Conservation (phyloP, 1,140 invertebrate species). For the Brachystomella parvula region DNA sequence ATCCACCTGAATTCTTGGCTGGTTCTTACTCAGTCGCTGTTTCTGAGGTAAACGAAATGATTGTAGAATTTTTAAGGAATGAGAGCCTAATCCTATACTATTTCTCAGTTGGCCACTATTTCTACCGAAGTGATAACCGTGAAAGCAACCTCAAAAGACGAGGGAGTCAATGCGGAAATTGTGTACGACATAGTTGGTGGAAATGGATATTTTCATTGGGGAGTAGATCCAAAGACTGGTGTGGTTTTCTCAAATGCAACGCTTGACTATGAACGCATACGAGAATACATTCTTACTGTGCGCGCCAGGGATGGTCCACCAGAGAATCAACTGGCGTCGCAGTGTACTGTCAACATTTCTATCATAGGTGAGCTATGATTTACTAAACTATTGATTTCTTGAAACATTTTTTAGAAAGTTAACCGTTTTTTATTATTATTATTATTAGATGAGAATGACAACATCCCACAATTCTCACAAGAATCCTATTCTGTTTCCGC, state of each 20-base stretch:
- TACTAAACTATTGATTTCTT: neutral
- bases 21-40: constrained; percentile 65
- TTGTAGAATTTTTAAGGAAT: too few species aligned
- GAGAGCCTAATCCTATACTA: too few species aligned
- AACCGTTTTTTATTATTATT: neutral
- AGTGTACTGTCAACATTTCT: constrained; percentile 78
- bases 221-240: constrained; percentile 60
- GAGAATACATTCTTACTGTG: constrained; percentile 79
- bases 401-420: neutral
- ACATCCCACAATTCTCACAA: constrained; percentile 70
- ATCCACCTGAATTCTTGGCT: constrained; percentile 81
- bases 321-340: constrained; percentile 56
- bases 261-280: constrained; percentile 74
- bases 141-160: constrained; percentile 81
- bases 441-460: constrained; percentile 51
- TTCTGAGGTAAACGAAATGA: constrained; percentile 50
- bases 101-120: constrained; percentile 53
- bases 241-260: constrained; percentile 65
- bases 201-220: constrained; percentile 78
- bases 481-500: constrained; percentile 68
- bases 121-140: constrained; percentile 71
- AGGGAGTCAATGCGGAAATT: constrained; percentile 86
- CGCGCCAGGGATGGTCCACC: constrained; percentile 84
- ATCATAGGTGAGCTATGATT: constrained; percentile 43
- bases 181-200: constrained; percentile 80